These are phyloP conservation scores for Ommatoiulus sabulosus DNA, from an alignment of 2,888 invertebrate species.

Conservation along the genomic window DNA sequence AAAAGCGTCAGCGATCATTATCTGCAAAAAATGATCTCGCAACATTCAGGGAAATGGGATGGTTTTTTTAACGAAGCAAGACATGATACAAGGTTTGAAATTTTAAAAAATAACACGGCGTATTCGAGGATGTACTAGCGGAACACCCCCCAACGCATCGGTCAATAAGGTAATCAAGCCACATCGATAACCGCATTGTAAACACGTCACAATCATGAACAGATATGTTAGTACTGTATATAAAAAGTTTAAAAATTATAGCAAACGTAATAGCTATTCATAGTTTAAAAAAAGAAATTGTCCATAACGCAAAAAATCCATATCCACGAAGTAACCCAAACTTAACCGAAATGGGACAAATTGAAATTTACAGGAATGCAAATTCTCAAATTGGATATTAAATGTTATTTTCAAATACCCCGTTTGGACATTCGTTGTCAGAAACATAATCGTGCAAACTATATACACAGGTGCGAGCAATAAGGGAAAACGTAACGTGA, in stretches of 20 bases:
- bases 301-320: not conserved
- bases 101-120: not conserved
- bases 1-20: not conserved
- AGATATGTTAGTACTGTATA: slow-evolving; percentile 15
- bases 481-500: not conserved
- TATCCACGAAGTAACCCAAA: not conserved
- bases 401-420: not conserved
- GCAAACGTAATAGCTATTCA: slow-evolving; percentile 38
- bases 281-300: not conserved
- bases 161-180: slow-evolving; percentile 22
- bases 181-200: slow-evolving; percentile 24
- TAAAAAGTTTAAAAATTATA: slow-evolving; percentile 12
- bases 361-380: not conserved
- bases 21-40: not conserved
- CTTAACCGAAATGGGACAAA: not conserved
- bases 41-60: not conserved
- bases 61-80: not conserved
- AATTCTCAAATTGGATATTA: not conserved
- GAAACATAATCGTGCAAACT: not conserved
- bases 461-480: not conserved
- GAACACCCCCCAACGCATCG: not conserved
- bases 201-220: slow-evolving; percentile 38
- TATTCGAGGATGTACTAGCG: not conserved
- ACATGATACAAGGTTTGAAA: not conserved
- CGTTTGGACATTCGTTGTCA: not conserved